Conservation (phyloP, 1,140 invertebrate species). For the Phthorimaea operculella region DNA sequence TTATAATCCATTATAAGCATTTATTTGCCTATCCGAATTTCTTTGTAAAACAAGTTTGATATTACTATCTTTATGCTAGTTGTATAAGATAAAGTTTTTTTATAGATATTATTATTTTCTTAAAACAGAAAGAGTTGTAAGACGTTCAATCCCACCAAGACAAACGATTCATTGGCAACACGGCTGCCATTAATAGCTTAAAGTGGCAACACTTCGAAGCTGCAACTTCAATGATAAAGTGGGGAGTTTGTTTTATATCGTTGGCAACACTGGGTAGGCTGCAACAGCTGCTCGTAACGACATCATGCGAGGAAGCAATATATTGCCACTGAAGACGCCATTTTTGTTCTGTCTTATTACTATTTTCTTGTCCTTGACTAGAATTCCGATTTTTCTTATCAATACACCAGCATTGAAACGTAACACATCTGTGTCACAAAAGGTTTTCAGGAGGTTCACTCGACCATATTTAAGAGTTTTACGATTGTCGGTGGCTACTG, state of each 20-base stretch:
- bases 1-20: too few relatives aligned
- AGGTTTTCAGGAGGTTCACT: neutral
- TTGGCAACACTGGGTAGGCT: conserved; percentile 43
- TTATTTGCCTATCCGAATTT: too few relatives aligned
- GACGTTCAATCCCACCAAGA: too few relatives aligned
- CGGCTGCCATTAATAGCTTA: conserved; percentile 7
- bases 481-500: too few relatives aligned
- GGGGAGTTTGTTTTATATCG: conserved; percentile 39
- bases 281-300: conserved; percentile 56
- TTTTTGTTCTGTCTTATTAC: conserved; percentile 18
- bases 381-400: neutral
- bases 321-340: conserved; percentile 52
- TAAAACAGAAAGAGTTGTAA: too few relatives aligned
- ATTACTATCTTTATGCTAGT: too few relatives aligned
- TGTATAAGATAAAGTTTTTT: too few relatives aligned
- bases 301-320: conserved; percentile 61
- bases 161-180: too few relatives aligned
- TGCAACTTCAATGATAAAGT: conserved; percentile 35
- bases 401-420: neutral
- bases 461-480: too few relatives aligned
- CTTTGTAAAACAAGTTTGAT: too few relatives aligned
- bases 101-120: too few relatives aligned
- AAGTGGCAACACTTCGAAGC: conserved; percentile 21
- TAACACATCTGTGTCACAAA: neutral
- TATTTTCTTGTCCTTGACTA: conserved; percentile 4